These are phyloP conservation scores for Erebia epiphron DNA, from an alignment of 2,888 invertebrate genomes.

Conservation along the genomic window DNA sequence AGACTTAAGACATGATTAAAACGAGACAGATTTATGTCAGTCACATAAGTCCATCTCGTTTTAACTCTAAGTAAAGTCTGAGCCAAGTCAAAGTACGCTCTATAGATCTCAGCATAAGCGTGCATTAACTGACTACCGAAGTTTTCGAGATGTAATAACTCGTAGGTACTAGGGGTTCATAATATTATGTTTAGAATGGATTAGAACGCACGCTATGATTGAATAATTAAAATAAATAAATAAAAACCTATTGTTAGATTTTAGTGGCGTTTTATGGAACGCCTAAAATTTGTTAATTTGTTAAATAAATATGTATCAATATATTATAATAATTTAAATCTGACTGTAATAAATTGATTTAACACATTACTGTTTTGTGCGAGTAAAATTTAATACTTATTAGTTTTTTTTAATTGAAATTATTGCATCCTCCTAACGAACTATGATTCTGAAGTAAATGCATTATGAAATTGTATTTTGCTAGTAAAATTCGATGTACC, in stretches of 20 bases:
- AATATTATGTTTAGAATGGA: background rate
- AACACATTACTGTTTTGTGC: background rate
- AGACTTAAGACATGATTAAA: too few species aligned
- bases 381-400: background rate
- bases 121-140: background rate
- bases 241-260: background rate
- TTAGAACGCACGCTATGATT: background rate
- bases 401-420: too few species aligned
- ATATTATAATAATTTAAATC: background rate
- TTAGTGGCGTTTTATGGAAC: constrained; percentile 8
- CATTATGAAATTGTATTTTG: too few species aligned
- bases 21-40: too few species aligned
- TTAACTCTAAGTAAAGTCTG: too few species aligned
- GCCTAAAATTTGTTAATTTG: constrained; percentile 8
- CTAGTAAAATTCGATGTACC: too few species aligned
- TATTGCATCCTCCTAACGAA: too few species aligned
- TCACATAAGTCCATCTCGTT: too few species aligned
- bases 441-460: too few species aligned
- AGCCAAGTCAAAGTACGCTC: too few species aligned
- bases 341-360: background rate
- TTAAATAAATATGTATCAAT: constrained; percentile 10
- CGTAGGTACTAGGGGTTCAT: background rate
- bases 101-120: too few species aligned
- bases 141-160: background rate
- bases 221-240: background rate